phyloP scores from a whole-genome alignment of 2,113 vertebrate genomes.

The Indicator maculatus region DNA sequence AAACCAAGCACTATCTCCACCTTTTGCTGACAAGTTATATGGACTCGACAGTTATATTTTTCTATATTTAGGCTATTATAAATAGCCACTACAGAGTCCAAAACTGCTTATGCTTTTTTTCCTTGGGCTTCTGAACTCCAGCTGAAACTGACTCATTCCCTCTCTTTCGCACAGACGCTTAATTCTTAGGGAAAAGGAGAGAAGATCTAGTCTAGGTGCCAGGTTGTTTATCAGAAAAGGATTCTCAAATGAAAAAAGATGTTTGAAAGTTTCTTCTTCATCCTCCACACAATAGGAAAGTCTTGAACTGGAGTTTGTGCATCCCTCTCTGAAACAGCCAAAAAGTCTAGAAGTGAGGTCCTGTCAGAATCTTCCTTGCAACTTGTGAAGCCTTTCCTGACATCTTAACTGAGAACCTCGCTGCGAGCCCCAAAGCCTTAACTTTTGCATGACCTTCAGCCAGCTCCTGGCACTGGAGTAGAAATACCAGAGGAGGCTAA shows the following conservation, averaged over 20 bases:
- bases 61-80: not conserved
- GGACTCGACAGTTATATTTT: not conserved
- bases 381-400: not conserved
- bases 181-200: not conserved
- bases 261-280: not conserved
- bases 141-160: not conserved
- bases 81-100: not conserved
- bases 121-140: not conserved
- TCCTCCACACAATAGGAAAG: not conserved
- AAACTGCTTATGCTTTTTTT: not conserved
- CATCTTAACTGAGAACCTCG: not conserved
- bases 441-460: constrained; percentile 13
- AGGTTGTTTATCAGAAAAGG: not conserved
- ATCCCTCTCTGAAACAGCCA: rapidly evolving
- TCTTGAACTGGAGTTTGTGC: not conserved
- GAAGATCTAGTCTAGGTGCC: not conserved
- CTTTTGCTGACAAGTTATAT: not conserved
- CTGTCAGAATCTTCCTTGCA: rapidly evolving
- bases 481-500: not conserved
- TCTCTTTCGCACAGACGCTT: not conserved
- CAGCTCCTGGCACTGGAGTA: not conserved
- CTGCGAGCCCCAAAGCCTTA: not conserved
- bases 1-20: not conserved
- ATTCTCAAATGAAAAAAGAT: not conserved
- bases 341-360: not conserved